phyloP scores from a whole-genome alignment of 1,140 invertebrate genomes.

The Carcinoscorpius rotundicauda region DNA sequence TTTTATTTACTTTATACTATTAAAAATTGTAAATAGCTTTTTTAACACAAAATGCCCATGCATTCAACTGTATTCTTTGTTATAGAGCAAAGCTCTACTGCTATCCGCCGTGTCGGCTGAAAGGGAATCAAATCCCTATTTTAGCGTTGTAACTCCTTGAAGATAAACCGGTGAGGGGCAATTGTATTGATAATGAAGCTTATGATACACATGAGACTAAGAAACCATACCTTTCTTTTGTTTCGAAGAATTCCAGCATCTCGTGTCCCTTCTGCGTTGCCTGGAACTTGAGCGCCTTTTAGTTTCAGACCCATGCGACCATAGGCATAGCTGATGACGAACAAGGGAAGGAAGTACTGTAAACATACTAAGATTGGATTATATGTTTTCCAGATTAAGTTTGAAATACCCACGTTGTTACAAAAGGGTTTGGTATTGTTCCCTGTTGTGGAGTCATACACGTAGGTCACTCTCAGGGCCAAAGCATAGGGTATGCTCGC shows the following conservation, averaged over 20 bases:
- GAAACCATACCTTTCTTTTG: neutral
- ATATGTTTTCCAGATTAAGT: slow-evolving; percentile 41
- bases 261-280: neutral
- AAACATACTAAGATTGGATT: slow-evolving; percentile 39
- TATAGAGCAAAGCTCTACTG: too few relatives aligned
- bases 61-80: too few relatives aligned
- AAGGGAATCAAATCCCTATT: too few relatives aligned
- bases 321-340: slow-evolving; percentile 63
- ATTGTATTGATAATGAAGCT: too few relatives aligned
- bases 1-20: too few relatives aligned
- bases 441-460: slow-evolving; percentile 10
- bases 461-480: slow-evolving; percentile 23
- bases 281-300: slow-evolving; percentile 43
- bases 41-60: too few relatives aligned
- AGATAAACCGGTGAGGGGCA: too few relatives aligned
- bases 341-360: slow-evolving; percentile 61
- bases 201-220: neutral
- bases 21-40: too few relatives aligned
- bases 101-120: too few relatives aligned
- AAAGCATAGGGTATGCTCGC: slow-evolving; percentile 27
- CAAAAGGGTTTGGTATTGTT: slow-evolving; percentile 42
- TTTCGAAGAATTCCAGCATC: neutral
- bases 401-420: slow-evolving; percentile 40
- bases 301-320: slow-evolving; percentile 56
- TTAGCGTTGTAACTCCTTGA: too few relatives aligned